Evolutionary conservation across 2,113 vertebrate species (phyloP), one percentile per base, ranked within the genome.

Genomic region (Rana temporaria): DNA sequence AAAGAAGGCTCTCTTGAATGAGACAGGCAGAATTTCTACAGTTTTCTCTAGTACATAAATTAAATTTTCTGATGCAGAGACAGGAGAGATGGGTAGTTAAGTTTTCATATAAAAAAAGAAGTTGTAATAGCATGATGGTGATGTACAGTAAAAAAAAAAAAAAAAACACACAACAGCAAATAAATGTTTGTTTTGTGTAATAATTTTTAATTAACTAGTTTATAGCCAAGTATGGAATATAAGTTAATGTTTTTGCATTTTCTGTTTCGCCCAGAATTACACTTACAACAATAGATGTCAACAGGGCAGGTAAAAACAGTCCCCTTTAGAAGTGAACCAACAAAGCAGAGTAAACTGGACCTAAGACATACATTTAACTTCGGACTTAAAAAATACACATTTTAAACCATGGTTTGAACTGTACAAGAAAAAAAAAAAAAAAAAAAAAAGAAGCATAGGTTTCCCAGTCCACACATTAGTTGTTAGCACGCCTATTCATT

Each of bases 401-500:
- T 26, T 14, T 12, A 38, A 56, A 34, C 12, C 4, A 74, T 26
- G 22, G 70, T 34, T 73, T 8, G 19, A 19, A 30, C 19, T 57
- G 19, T 32, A 73, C 53, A 71, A 3, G 6, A 2, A 42, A 19
- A 48, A 3, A 26, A 55, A 4, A 3, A 17, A 24, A 30, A 30
- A 30, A 30, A 30, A 30, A 30, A 30, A 3, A 26, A 71, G 6
- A 3, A 17, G 1, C 1, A 56, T 7, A n/a, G 19, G 4, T 34
- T 30, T 38, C 59, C 8, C 8, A 48, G 71, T 74, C 30, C 71
- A 60, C 1, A 30, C 26, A 2, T 26, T 74, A 5, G 7, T 20
- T 34, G n/a, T 11, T 1, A 12, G 12, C 22, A n/a, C 59, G 4
- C 84, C 93, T 92, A 94, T 64, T 95, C 92, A 85, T 88, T 94